A percentile compares a stretch with the other conserved stretches of the same genome.
Evolutionary conservation across 1,140 invertebrate genomes (phyloP).

Genomic region (Pectinophora gossypiella): DNA sequence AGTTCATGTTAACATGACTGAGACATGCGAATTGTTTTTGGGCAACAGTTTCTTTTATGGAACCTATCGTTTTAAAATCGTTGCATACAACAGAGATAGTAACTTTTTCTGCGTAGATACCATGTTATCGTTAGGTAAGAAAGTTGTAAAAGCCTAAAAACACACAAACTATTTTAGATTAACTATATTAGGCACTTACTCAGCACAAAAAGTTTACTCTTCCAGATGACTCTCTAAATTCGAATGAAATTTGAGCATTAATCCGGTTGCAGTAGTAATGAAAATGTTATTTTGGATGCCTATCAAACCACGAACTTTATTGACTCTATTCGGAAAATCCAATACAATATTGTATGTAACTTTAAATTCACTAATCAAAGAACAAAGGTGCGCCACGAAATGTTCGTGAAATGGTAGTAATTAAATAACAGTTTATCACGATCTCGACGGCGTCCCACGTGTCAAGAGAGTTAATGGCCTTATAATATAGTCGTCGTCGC

Average conservation of each 20-base stretch:
- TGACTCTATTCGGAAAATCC: not conserved
- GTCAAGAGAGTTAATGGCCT: constrained; percentile 28
- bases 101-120: constrained; percentile 47
- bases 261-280: constrained; percentile 29
- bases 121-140: not conserved
- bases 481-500: constrained; percentile 26
- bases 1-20: constrained; percentile 42
- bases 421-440: not conserved
- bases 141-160: not conserved
- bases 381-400: too few species aligned
- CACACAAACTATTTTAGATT: too few species aligned
- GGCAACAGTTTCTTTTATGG: constrained; percentile 54
- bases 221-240: too few species aligned
- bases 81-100: constrained; percentile 36
- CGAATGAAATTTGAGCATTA: constrained; percentile 40
- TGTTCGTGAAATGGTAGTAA: too few species aligned
- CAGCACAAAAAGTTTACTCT: too few species aligned
- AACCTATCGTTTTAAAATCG: constrained; percentile 40
- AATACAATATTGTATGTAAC: too few species aligned
- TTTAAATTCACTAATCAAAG: too few species aligned
- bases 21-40: constrained; percentile 40
- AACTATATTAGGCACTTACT: too few species aligned
- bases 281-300: constrained; percentile 26
- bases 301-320: constrained; percentile 13
- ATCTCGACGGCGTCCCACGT: constrained; percentile 11